phyloP scores from a whole-genome alignment of 2,888 invertebrate species.

The Leucophenga maculata region DNA sequence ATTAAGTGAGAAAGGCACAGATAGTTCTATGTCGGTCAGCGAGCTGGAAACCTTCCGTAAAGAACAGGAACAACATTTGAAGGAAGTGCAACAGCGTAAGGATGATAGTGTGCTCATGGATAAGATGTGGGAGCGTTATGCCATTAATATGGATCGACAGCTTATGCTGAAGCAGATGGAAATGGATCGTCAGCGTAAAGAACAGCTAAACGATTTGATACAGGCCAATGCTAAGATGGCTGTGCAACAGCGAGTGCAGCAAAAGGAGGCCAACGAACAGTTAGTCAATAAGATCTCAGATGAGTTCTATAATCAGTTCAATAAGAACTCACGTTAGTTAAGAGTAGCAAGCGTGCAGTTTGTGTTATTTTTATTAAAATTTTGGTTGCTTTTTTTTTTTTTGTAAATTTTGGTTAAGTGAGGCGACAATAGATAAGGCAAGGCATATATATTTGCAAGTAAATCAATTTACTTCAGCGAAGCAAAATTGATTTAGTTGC shows the following conservation, averaged over 20 bases:
- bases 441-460: no score
- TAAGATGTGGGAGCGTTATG: slow-evolving; percentile 82
- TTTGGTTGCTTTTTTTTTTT: not conserved
- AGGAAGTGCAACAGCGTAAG: slow-evolving; percentile 75
- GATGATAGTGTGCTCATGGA: slow-evolving; percentile 70
- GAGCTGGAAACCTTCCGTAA: slow-evolving; percentile 81
- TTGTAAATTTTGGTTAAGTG: no score
- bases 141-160: slow-evolving; percentile 80
- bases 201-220: slow-evolving; percentile 64
- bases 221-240: slow-evolving; percentile 82
- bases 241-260: slow-evolving; percentile 80
- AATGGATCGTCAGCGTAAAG: slow-evolving; percentile 54
- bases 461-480: no score
- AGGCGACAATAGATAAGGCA: no score
- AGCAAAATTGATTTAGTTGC: no score
- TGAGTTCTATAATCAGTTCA: slow-evolving; percentile 90
- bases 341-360: no score
- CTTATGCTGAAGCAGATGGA: slow-evolving; percentile 75
- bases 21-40: slow-evolving; percentile 83
- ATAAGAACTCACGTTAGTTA: slow-evolving; percentile 87
- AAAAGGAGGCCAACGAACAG: slow-evolving; percentile 81
- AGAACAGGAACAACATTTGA: slow-evolving; percentile 82
- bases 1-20: slow-evolving; percentile 83
- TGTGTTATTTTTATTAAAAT: no score
- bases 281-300: slow-evolving; percentile 84